Conservation (phyloP, 2,113 vertebrate genomes). For the Nannobrachium achirus region DNA sequence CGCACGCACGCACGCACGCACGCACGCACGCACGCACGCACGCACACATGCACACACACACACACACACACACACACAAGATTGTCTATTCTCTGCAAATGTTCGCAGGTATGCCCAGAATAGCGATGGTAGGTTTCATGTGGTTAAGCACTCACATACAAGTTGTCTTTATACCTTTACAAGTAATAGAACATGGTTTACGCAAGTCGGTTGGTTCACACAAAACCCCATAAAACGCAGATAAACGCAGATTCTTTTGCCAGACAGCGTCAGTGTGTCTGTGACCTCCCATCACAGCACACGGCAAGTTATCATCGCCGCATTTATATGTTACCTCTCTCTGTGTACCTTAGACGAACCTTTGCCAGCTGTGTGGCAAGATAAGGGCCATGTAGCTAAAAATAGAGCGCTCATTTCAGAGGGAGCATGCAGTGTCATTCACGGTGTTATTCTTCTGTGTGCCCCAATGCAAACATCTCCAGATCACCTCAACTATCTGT, state of each 20-base stretch:
- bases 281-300: conserved; percentile 36
- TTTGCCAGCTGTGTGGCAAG: conserved; percentile 61
- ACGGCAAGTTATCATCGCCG: conserved; percentile 56
- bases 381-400: conserved; percentile 69
- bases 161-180: too few relatives aligned
- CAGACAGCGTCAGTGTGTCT: conserved; percentile 20
- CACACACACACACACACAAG: not conserved
- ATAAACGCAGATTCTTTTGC: conserved; percentile 25
- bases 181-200: too few relatives aligned
- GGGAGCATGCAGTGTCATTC: conserved; percentile 56
- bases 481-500: conserved; percentile 36
- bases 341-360: conserved; percentile 33
- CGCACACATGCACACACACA: not conserved
- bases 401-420: conserved; percentile 50
- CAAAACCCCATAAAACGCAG: conserved; percentile 8
- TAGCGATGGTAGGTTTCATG: too few relatives aligned
- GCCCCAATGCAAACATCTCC: conserved; percentile 49
- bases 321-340: conserved; percentile 63
- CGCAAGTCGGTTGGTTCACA: conserved; percentile 7
- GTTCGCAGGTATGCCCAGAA: too few relatives aligned
- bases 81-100: too few relatives aligned
- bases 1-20: not conserved
- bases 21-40: not conserved
- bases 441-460: conserved; percentile 18
- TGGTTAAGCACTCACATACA: too few relatives aligned